Evolutionary conservation across 92 coral and sea anemone species (phyloP), one percentile per base, ranked within the genome.

Genomic region (Umimayanthus kanabou): DNA sequence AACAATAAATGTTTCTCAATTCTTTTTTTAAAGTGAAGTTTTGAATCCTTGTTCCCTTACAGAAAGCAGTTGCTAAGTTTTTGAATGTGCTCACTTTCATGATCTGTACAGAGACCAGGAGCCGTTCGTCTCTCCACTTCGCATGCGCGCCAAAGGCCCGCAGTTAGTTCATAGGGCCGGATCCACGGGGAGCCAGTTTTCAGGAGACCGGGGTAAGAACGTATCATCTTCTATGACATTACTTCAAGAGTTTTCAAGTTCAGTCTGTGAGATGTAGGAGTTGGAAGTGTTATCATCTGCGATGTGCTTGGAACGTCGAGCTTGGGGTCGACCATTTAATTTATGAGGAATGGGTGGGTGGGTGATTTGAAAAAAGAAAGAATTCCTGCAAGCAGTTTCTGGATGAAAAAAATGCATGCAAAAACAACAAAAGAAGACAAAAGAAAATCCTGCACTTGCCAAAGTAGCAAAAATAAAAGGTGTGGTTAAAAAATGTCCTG

Each of bases 91-190:
- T 37, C 11, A 15, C 45, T 75, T 75, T 39, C 53, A 39, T 40
- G 11, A 8, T 33, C 49, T 40, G 66, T 64, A 67, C 77, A 70
- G 84, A n/a, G 45, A 29, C 26, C 71, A 57, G 70, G 49, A 70
- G 9, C 13, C 79, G 4, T 83, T 83, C 22, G 87, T 83, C 6
- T 83, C 87, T 50, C 87, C 87, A 26, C 65, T 83, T 45, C 87
- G 87, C 25, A 39, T 57, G 25, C 66, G 87, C 23, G 87, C 87
- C 18, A 83, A 83, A 33, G 87, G 87, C 6, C 87, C 87, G 9
- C 87, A 83, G 77, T 43, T 67, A 66, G 65, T 74, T 28, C 43
- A 83, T 58, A 73, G 87, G 67, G 77, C 30, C 13, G 87, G 87
- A 39, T 83, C 87, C 14, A 70, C 66, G 76, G 87, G 87, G 26